Evolutionary conservation across 2,113 vertebrate species (phyloP), one percentile per base, ranked within the genome.

Genomic region (Mormoops blainvillei): DNA sequence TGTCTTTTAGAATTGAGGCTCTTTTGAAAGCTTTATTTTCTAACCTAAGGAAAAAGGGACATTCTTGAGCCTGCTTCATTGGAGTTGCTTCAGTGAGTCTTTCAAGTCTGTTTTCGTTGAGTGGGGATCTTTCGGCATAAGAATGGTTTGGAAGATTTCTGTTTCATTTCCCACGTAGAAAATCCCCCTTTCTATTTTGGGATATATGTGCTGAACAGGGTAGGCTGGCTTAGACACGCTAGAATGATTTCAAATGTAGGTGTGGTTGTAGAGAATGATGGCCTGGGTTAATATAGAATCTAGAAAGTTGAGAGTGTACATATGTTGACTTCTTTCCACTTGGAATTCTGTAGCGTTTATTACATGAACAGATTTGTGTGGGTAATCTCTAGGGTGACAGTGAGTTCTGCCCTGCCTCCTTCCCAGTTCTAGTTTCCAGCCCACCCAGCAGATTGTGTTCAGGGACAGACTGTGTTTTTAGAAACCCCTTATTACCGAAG

Each of bases 381-480:
- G 76, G 94, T 43, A 41, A 61, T 77, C n/a, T 82, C 89, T 89
- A 56, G 81, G 36, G 71, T 86, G 85, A 87, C 92, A 84, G 24
- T 50, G 43, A 95, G 85, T 48, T 78, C 73, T 90, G 4, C 4
- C 67, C 41, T 82, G 68, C 84, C 54, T 97, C n/a, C 52, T 31
- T 36, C 50, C 26, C 61, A 90, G 36, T 95, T 89, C 80, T 67
- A 28, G 71, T 89, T 73, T 86, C 52, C 86, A 82, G 14, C 54
- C 91, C 63, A 96, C 82, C 94, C 41, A 96, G 67, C 93, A 97
- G 94, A 93, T 54, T 97, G 94, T 77, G 58, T 89, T 96, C 73
- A 14, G 77, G 67, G 50, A 95, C 88, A 94, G 67, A 87, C 38
- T 73, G 33, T 92, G 70, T 80, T 92, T 97, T 89, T 76, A 91